Percentiles rank a stretch among this genome's conserved stretches.
Conservation (phyloP, 2,888 invertebrate genomes). For the Heliconius cydno region DNA sequence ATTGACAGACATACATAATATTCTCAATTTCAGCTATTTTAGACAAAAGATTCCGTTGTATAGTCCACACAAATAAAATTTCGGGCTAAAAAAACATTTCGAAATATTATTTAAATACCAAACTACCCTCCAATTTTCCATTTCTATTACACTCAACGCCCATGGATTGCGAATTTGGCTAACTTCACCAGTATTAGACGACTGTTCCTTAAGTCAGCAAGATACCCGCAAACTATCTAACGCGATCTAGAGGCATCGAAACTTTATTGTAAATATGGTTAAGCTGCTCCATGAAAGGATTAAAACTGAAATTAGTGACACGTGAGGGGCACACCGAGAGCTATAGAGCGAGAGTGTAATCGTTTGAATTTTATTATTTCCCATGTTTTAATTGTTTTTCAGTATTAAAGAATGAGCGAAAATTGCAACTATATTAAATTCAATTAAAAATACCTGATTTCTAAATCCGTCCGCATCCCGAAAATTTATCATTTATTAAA, state of each 20-base stretch:
- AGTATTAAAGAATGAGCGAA: not conserved
- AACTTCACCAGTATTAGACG: not conserved
- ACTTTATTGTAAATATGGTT: slow-evolving; percentile 55
- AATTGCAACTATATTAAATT: not conserved
- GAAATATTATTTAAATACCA: not conserved
- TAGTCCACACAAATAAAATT: not conserved
- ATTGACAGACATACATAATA: too few relatives aligned
- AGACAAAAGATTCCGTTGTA: not conserved
- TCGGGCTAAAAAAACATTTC: too few relatives aligned
- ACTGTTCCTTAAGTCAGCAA: slow-evolving; percentile 28
- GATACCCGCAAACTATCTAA: slow-evolving; percentile 33
- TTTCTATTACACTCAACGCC: not conserved
- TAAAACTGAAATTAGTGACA: slow-evolving; percentile 54
- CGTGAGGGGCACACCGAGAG: slow-evolving; percentile 43
- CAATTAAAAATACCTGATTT: not conserved
- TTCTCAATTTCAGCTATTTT: too few relatives aligned
- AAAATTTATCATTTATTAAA: not conserved
- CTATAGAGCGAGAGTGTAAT: not conserved
- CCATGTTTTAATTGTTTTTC: not conserved
- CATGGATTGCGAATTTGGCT: not conserved
- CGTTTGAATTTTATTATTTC: not conserved
- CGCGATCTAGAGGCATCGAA: slow-evolving; percentile 42
- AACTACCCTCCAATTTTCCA: not conserved
- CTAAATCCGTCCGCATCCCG: not conserved
- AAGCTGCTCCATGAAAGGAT: slow-evolving; percentile 51